phyloP scores from a whole-genome alignment of 2,888 invertebrate genomes.

The Dichetophora obliterata region DNA sequence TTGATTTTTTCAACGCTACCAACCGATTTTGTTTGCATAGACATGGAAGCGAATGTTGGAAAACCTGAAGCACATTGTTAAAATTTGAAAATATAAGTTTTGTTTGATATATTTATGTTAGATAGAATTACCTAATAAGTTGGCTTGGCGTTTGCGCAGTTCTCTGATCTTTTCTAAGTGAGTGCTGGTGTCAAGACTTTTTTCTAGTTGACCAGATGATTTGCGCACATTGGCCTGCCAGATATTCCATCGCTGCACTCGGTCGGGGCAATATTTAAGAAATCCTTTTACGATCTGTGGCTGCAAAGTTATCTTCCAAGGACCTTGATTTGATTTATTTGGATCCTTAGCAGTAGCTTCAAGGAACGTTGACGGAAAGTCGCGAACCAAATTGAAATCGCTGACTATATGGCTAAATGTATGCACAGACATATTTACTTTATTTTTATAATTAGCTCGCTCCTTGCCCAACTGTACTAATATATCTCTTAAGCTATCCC shows the following conservation, averaged over 20 bases:
- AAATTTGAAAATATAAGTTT: background rate
- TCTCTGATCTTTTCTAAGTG: conserved; percentile 83
- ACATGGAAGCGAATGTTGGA: conserved; percentile 84
- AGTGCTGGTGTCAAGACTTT: conserved; percentile 78
- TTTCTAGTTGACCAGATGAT: conserved; percentile 76
- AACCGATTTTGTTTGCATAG: conserved; percentile 95
- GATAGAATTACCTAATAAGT: conserved; percentile 72
- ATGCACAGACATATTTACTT: conserved; percentile 76
- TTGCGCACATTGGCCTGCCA: conserved; percentile 85
- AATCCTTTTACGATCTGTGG: conserved; percentile 81
- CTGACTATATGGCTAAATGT: conserved; percentile 77
- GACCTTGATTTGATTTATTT: conserved; percentile 76
- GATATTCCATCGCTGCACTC: conserved; percentile 82
- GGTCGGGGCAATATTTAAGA: conserved; percentile 87
- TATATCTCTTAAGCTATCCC: conserved; percentile 72
- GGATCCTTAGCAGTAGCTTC: conserved; percentile 77
- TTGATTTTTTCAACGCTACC: conserved; percentile 82
- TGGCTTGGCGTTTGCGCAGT: conserved; percentile 79
- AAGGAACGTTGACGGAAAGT: conserved; percentile 80
- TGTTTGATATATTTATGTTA: no score
- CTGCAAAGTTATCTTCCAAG: conserved; percentile 87
- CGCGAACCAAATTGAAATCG: conserved; percentile 77
- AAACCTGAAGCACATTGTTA: conserved; percentile 71
- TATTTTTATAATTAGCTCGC: conserved; percentile 76
- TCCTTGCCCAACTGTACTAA: conserved; percentile 73